These are phyloP conservation scores for Himalopsyche japonica DNA, from an alignment of 2,888 invertebrate species.

Conservation along the genomic window DNA sequence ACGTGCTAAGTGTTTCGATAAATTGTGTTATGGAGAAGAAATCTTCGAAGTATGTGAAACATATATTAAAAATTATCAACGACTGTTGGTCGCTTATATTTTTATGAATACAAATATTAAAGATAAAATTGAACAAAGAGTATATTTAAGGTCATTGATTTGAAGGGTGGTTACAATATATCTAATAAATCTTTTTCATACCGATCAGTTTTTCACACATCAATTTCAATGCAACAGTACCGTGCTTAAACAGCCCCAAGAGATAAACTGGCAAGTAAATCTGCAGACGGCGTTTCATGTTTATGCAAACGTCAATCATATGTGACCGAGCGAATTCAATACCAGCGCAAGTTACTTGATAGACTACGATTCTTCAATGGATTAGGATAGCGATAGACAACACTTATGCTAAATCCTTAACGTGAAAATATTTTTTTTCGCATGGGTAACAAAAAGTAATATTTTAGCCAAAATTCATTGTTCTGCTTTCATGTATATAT, in stretches of 20 bases:
- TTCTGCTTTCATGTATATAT: no score
- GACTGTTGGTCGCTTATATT: no score
- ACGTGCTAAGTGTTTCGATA: no score
- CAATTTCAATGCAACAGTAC: neutral
- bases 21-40: no score
- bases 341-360: neutral
- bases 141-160: no score
- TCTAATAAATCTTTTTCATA: neutral
- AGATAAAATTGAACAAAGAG: no score
- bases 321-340: constrained; percentile 9
- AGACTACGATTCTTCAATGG: neutral
- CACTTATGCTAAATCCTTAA: neutral
- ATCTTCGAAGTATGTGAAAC: no score
- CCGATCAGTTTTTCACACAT: neutral
- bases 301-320: constrained; percentile 17
- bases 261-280: neutral
- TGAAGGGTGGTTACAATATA: no score
- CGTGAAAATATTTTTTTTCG: neutral
- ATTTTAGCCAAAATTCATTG: no score
- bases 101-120: no score
- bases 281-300: neutral
- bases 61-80: no score
- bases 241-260: neutral
- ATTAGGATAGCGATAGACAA: neutral
- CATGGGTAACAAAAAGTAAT: no score